Evolutionary conservation across 2,113 vertebrate genomes (phyloP), one percentile per base, ranked within the genome.

Genomic region (Podarcis raffonei): DNA sequence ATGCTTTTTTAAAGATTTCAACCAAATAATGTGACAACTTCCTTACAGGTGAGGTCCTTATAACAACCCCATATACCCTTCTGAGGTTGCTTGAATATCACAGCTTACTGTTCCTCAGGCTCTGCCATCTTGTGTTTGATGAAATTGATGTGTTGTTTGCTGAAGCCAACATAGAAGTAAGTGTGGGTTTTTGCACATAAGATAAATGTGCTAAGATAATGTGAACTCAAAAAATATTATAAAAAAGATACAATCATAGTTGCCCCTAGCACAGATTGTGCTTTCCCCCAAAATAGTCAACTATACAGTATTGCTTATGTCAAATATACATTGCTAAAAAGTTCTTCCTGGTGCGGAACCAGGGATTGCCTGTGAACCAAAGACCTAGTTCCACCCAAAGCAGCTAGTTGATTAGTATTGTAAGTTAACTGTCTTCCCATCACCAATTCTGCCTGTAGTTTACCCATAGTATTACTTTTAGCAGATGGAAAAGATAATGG

Each of bases 61-160:
- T 99, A 84, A 98, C 98, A 48, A 99, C 98, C 0, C 98, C 98
- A 0, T 96, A 97, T 83, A 98, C 95, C 81, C 91, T 99, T 42
- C 90, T 97, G 62, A 97, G 98, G 30, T 95, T 99, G 78, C 94
- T 99, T 86, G 94, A 96, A 2, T 90, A 90, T 53, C 96, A 97
- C 69, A 92, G 95, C 65, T 95, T 97, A 48, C 89, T 98, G 2
- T 98, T 99, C 92, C 90, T 97, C 85, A 96, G 97, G 84, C 94
- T 99, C 48, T 97, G 97, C 27, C 98, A 99, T 90, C 96, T 99
- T 74, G 91, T 99, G 83, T 93, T 99, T 77, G 98, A 99, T 79
- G 97, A 98, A 83, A 91, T 96, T 0, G 97, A 98, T 13, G 81
- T 96, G 16, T 93, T 99, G 4, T 97, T 98, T 2, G 93, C 95